Base-by-base conservation (phyloP, 1,140 invertebrate species). In the Orchestia grillus region DNA sequence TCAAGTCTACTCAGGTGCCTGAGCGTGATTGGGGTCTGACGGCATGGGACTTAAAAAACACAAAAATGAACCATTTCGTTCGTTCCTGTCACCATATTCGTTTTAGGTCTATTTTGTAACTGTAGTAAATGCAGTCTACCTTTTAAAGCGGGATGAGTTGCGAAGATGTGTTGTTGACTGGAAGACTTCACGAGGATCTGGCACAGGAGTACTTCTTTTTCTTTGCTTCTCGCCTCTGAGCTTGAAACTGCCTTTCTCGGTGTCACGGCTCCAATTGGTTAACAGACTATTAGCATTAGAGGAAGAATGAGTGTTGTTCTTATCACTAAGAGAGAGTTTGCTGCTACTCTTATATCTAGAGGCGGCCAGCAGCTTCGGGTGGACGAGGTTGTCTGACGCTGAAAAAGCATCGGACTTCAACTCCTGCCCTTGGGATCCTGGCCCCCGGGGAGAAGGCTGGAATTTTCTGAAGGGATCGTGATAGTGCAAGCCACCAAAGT, bases 221-320 rank as follows among this genome's bases (percentile, higher is more conserved):
- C 11, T 77, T 77, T 77, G 11, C 15, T 77, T 36, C 15, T 77
- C 62, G 36, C 62, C 1, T 36, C 1, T 77, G 62, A 77, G 62
- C 62, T 28, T 36, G 11, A 36, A 77, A 77, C 62, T 77, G 1
- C 11, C 28, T 77, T 23, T 77, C 62, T 36, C 62, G 62, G 62
- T 36, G 62, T 99, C 99, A 42, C 96, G 62, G 41, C 15, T 44
- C 88, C 41, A 91, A 91, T 91, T 91, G 44, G 41, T 91, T 91
- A 91, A 91, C 44, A 44, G 36, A 91, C 88, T 91, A 91, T 91
- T 91, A 43, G 41, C 44, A 91, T 41, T 42, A 91, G 4, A 91
- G 88, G 44, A 91, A 91, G 88, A 91, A 91, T 91, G 41, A 91
- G 44, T 43, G 41, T 43, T 28, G 41, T 91, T 44, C 11, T 44